phyloP scores from a whole-genome alignment of 2,113 vertebrate species.

The Colaptes auratus region DNA sequence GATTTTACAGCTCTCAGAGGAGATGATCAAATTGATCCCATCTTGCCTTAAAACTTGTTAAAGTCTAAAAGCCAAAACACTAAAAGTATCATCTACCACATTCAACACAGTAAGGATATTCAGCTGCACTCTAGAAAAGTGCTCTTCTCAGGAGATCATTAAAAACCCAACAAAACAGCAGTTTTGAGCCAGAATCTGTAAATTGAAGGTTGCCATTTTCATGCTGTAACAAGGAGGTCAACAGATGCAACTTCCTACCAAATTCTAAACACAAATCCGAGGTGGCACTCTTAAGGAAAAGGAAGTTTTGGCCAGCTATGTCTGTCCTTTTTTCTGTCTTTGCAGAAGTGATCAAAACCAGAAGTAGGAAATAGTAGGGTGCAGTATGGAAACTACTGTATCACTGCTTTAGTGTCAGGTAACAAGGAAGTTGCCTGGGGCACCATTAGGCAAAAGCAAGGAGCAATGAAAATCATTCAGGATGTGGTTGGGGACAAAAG shows the following conservation, averaged over 20 bases:
- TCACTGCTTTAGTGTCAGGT: neutral
- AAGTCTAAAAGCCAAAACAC: neutral
- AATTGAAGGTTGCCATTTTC: neutral
- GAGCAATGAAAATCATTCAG: neutral
- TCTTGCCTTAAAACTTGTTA: neutral
- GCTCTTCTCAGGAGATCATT: neutral
- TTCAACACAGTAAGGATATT: neutral
- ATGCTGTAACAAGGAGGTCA: neutral
- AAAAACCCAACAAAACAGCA: neutral
- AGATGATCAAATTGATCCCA: neutral
- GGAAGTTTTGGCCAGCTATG: neutral
- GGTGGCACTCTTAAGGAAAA: neutral
- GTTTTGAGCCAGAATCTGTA: neutral
- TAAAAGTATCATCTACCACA: neutral
- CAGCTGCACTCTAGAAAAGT: neutral
- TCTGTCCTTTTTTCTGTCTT: neutral
- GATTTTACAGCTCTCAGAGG: neutral
- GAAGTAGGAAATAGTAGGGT: neutral
- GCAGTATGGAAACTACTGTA: neutral
- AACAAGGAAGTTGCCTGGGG: neutral
- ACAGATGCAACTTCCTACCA: neutral
- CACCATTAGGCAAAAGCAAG: neutral
- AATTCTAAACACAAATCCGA: neutral
- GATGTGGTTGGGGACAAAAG: neutral
- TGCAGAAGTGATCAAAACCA: neutral